Base-by-base conservation (phyloP, 2,888 invertebrate species). In the Parochlus steinenii region DNA sequence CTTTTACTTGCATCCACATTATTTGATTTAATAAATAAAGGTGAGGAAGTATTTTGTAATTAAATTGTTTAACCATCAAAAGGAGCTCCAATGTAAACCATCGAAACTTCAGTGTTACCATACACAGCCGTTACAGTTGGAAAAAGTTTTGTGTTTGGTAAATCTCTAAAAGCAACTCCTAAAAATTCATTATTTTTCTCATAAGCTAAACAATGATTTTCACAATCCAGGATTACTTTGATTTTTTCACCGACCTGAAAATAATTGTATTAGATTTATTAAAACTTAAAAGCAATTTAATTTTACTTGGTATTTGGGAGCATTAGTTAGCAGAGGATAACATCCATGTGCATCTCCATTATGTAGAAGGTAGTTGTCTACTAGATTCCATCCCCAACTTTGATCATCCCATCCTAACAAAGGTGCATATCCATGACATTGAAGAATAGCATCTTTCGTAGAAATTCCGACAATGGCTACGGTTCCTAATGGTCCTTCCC, bases 341-440 rank as follows among this genome's bases (percentile, higher is more conserved):
- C 81, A 86, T 43, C 90, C 92, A 61, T 87, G 85, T 43, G 81
- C 80, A 60, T 90, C 85, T 36, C 95, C 95, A 66, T 93, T 92
- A 57, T 98, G 95, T 47, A 95, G 64, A 46, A 97, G 71, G 62
- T 86, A 79, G 65, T 95, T 97, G 63, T 97, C 95, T 33, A 97
- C 95, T 47, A 98, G 69, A 69, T 97, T 97, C 97, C 97, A 98
- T 10, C 97, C 97, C 97, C 97, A 98, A 51, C 92, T 93, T 56
- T 95, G 83, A 55, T 90, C 87, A 63, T 97, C 92, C 5, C 86
- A 82, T 19, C 97, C 97, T 10, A 33, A 63, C 39, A 98, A 64
- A 6, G 93, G 85, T 33, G 93, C 82, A 64, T 98, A 98, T 37
- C 97, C 95, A 49, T 82, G 86, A 56, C 87, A 86, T 55, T 95